Conservation (phyloP, 2,888 invertebrate genomes). For the Leptothorax acervorum region DNA sequence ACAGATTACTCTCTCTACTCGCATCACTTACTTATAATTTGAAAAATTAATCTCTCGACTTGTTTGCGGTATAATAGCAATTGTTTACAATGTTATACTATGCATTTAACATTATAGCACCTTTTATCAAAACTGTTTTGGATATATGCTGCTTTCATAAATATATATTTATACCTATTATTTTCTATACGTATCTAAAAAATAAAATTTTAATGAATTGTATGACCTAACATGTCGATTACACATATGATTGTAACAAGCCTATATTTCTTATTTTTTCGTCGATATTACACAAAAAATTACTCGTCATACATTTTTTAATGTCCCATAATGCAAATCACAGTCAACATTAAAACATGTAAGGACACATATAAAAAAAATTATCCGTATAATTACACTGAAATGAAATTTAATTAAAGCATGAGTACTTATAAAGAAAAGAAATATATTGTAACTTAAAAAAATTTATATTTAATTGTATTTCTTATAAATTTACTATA, state of each 20-base stretch:
- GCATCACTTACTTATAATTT: not conserved
- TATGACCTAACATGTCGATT: slow-evolving; percentile 6
- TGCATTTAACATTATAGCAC: not conserved
- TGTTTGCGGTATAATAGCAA: not conserved
- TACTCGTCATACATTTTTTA: no score
- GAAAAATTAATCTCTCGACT: not conserved
- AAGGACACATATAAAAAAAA: no score
- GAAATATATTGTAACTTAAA: no score
- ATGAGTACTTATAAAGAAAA: no score
- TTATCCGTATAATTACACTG: no score
- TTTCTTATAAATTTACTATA: no score
- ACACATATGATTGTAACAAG: slow-evolving; percentile 15
- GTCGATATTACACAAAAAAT: not conserved
- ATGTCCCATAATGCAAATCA: no score
- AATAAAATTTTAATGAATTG: not conserved
- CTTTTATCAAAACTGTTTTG: not conserved
- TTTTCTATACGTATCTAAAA: not conserved
- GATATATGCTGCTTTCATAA: not conserved
- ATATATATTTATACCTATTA: slow-evolving; percentile 1
- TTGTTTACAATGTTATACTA: slow-evolving; percentile 17
- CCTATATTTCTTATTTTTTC: slow-evolving; percentile 1
- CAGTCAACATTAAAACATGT: no score
- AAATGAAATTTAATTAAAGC: no score
- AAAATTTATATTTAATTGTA: no score
- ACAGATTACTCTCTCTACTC: slow-evolving; percentile 10